These are phyloP conservation scores for Drosophila macrospina DNA, from an alignment of 2,888 invertebrate genomes.

Conservation along the genomic window DNA sequence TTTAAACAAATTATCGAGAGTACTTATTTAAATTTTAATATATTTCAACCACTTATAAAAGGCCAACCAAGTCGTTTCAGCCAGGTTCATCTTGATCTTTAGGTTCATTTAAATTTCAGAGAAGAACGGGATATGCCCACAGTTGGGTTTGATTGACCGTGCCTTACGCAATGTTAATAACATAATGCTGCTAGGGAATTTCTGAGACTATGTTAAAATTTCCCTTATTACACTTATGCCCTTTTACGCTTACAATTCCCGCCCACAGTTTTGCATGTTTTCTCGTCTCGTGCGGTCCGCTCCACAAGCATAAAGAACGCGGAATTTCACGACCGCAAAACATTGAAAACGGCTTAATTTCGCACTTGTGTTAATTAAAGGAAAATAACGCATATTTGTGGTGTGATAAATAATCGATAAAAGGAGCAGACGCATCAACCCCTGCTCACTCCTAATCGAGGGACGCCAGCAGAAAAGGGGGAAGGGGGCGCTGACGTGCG, in stretches of 20 bases:
- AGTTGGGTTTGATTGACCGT: too few species aligned
- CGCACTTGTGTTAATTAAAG: constrained; percentile 9
- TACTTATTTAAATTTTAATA: too few species aligned
- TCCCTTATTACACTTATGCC: constrained; percentile 39
- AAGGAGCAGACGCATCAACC: constrained; percentile 26
- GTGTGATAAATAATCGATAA: constrained; percentile 72
- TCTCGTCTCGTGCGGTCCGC: constrained; percentile 55
- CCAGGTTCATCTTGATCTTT: too few species aligned
- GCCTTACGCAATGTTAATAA: background rate
- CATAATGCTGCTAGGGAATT: background rate
- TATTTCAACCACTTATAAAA: too few species aligned
- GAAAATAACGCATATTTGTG: constrained; percentile 18
- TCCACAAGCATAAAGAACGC: constrained; percentile 17
- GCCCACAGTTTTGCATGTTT: constrained; percentile 64
- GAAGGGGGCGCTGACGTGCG: constrained; percentile 26
- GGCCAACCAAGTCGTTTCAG: too few species aligned
- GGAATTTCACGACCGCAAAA: constrained; percentile 23
- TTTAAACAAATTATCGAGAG: constrained; percentile 14
- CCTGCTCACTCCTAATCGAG: background rate
- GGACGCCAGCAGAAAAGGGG: constrained; percentile 2
- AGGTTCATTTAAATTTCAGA: too few species aligned
- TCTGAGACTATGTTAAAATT: constrained; percentile 34
- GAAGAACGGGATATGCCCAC: too few species aligned
- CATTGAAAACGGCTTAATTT: constrained; percentile 43
- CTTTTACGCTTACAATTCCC: constrained; percentile 44